Evolutionary conservation across 2,888 invertebrate species (phyloP).

Genomic region (Drosophila helvetica): DNA sequence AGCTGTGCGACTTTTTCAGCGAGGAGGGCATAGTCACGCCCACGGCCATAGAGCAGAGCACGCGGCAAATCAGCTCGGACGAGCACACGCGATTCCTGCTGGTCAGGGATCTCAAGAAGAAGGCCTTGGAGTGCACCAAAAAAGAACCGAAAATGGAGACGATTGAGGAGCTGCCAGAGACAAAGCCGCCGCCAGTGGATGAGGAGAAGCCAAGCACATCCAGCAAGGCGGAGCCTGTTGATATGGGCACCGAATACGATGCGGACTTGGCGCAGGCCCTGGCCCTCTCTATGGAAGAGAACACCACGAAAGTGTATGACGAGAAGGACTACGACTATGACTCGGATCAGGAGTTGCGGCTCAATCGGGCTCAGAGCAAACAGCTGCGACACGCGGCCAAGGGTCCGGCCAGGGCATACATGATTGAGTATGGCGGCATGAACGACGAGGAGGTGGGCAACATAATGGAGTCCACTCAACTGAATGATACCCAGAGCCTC

Average conservation of each 20-base stretch:
- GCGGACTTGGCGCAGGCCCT: constrained; percentile 87
- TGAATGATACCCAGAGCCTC: constrained; percentile 59
- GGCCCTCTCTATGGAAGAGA: constrained; percentile 86
- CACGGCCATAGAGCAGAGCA: constrained; percentile 76
- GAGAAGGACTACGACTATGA: constrained; percentile 85
- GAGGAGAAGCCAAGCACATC: constrained; percentile 58
- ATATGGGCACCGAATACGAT: constrained; percentile 84
- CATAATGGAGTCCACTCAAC: constrained; percentile 84
- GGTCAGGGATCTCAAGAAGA: constrained; percentile 88
- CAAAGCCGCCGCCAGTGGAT: background rate
- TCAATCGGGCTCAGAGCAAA: constrained; percentile 80
- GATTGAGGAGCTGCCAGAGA: constrained; percentile 47
- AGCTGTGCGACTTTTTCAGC: constrained; percentile 89
- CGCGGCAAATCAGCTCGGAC: constrained; percentile 91
- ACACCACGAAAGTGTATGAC: constrained; percentile 70
- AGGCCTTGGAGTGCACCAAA: constrained; percentile 81
- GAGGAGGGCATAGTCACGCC: constrained; percentile 90
- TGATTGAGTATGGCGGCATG: constrained; percentile 90
- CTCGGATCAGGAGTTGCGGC: constrained; percentile 80
- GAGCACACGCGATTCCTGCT: constrained; percentile 89
- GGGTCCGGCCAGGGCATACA: constrained; percentile 89
- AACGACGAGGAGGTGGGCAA: constrained; percentile 88
- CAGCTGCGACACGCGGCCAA: constrained; percentile 82
- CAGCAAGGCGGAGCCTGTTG: constrained; percentile 13
- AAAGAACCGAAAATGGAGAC: constrained; percentile 39